Conservation (phyloP, 1,140 invertebrate genomes). For the Pogonus chalceus region DNA sequence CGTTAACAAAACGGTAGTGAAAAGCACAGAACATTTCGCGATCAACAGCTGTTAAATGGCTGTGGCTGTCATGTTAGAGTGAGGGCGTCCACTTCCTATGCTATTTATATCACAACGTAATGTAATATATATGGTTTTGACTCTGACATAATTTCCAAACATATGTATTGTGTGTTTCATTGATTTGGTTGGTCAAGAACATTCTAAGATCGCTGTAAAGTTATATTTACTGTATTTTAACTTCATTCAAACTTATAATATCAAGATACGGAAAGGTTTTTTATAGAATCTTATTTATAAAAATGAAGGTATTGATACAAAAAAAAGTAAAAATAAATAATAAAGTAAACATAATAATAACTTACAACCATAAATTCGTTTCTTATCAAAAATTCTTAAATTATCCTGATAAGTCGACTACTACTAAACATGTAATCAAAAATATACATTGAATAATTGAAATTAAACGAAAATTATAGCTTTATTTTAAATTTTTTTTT, state of each 20-base stretch:
- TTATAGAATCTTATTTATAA: neutral
- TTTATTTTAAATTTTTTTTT: no score
- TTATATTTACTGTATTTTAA: neutral
- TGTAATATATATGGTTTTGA: neutral
- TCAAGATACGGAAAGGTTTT: neutral
- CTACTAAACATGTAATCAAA: no score
- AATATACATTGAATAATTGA: no score
- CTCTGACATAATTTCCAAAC: neutral
- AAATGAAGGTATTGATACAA: no score
- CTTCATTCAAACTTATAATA: neutral
- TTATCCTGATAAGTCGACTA: no score
- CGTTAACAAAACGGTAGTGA: neutral
- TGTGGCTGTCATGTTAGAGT: neutral
- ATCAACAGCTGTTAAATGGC: neutral
- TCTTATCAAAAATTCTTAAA: no score
- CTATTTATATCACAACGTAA: neutral
- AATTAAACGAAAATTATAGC: no score
- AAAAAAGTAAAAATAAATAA: no score
- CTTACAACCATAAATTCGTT: no score
- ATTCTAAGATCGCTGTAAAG: neutral
- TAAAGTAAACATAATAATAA: no score
- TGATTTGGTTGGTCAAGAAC: neutral
- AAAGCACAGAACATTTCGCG: neutral
- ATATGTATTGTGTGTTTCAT: neutral
- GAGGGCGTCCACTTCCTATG: slow-evolving; percentile 1